Evolutionary conservation across 2,797 vertebrate species (phyloP).

Genomic region (Accipiter superciliosus): DNA sequence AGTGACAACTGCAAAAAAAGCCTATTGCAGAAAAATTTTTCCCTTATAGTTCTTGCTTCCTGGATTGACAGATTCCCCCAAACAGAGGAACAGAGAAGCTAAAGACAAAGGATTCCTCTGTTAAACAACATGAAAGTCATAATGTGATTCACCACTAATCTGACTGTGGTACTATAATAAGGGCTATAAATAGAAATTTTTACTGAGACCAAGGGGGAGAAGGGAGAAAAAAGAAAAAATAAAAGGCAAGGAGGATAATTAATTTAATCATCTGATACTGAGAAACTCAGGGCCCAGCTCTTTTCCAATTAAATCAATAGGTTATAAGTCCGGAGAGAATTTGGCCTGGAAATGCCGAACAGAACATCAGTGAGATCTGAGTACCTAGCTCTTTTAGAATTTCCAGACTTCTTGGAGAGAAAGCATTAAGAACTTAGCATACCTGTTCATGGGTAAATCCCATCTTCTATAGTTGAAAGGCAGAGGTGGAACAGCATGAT

Average conservation of each 20-base stretch:
- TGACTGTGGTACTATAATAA: background rate
- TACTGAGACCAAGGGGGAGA: background rate
- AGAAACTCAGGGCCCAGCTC: background rate
- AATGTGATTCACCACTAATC: slow-evolving; percentile 24
- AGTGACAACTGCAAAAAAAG: background rate
- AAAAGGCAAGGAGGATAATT: background rate
- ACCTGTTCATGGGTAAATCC: background rate
- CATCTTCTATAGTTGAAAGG: background rate
- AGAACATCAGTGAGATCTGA: background rate
- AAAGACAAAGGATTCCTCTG: background rate
- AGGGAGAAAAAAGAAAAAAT: background rate
- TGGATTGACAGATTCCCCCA: background rate
- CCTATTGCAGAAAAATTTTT: background rate
- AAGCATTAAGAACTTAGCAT: background rate
- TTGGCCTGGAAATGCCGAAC: background rate
- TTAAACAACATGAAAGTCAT: slow-evolving; percentile 4
- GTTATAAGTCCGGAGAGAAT: background rate
- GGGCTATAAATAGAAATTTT: background rate
- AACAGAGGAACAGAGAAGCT: background rate
- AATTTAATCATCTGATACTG: background rate
- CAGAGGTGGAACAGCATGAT: background rate
- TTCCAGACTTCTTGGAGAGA: background rate
- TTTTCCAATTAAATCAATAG: background rate
- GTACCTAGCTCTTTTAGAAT: background rate
- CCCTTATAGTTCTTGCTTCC: background rate